Conservation (phyloP, 2,888 invertebrate genomes). For the Nymphalis c-album region DNA sequence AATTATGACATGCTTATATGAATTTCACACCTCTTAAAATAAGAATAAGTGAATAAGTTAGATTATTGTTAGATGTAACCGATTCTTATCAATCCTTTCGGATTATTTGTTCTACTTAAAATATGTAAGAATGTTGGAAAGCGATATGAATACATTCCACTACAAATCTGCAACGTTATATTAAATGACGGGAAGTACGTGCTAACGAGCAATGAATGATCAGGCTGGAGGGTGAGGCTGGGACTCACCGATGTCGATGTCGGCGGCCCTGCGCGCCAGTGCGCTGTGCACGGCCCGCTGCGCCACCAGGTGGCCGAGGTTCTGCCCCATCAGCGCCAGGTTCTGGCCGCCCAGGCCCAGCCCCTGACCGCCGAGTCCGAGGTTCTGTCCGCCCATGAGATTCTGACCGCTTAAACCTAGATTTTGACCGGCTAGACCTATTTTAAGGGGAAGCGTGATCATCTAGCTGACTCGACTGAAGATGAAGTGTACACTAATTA, state of each 20-base stretch:
- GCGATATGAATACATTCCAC: background rate
- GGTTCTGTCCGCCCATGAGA: slow-evolving; percentile 49
- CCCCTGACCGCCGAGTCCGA: slow-evolving; percentile 54
- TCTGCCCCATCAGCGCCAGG: slow-evolving; percentile 62
- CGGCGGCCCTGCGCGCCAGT: slow-evolving; percentile 63
- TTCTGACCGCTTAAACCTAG: slow-evolving; percentile 55
- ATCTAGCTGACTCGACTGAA: slow-evolving; percentile 5
- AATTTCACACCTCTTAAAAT: no score
- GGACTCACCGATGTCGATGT: slow-evolving; percentile 60
- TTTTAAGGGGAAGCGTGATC: slow-evolving; percentile 27
- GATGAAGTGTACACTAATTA: no score
- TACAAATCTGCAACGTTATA: no score
- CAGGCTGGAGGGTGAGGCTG: no score
- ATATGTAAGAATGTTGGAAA: background rate
- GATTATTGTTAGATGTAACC: no score
- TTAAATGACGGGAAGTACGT: no score
- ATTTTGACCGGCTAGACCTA: slow-evolving; percentile 66
- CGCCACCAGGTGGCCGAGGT: slow-evolving; percentile 66
- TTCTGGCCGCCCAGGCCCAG: slow-evolving; percentile 60
- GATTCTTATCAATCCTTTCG: no score
- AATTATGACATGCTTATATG: no score
- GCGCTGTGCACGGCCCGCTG: slow-evolving; percentile 73
- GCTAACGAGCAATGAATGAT: no score
- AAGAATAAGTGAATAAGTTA: no score
- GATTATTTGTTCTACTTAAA: no score